phyloP scores from a whole-genome alignment of 2,797 vertebrate genomes.

The Echeneis naucrates region DNA sequence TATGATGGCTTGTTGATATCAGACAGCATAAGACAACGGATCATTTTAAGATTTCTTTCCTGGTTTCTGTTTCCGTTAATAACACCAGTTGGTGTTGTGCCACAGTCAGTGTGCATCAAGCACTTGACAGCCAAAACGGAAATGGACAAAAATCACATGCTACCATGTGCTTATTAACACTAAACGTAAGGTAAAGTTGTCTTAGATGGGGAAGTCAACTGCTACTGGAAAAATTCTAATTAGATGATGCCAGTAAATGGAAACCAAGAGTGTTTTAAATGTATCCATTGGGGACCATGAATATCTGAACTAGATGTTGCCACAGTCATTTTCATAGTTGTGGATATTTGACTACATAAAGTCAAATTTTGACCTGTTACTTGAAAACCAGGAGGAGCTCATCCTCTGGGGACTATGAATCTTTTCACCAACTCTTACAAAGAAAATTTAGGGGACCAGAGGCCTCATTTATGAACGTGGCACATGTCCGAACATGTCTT shows the following conservation, averaged over 20 bases:
- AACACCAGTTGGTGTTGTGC: constrained; percentile 32
- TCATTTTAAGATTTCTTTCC: constrained; percentile 33
- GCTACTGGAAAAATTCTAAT: neutral
- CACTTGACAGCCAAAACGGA: constrained; percentile 43
- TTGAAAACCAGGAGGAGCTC: neutral
- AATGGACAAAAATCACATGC: constrained; percentile 20
- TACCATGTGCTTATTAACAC: neutral
- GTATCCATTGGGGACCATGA: neutral
- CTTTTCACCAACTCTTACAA: too few relatives aligned
- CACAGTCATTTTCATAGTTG: neutral
- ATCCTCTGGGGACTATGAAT: too few relatives aligned
- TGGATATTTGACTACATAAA: neutral
- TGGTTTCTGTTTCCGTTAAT: constrained; percentile 14
- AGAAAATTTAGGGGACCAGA: neutral
- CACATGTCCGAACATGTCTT: too few relatives aligned
- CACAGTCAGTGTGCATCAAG: constrained; percentile 37
- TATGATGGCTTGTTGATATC: constrained; percentile 6
- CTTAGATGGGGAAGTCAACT: neutral
- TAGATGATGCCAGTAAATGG: neutral
- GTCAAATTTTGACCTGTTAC: neutral
- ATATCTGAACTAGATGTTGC: neutral
- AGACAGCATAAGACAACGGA: constrained; percentile 40
- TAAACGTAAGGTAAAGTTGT: neutral
- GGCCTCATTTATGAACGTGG: too few relatives aligned
- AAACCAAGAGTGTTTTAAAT: neutral